These are phyloP conservation scores for Microctonus hyperodae DNA, from an alignment of 2,888 invertebrate genomes.

Conservation along the genomic window DNA sequence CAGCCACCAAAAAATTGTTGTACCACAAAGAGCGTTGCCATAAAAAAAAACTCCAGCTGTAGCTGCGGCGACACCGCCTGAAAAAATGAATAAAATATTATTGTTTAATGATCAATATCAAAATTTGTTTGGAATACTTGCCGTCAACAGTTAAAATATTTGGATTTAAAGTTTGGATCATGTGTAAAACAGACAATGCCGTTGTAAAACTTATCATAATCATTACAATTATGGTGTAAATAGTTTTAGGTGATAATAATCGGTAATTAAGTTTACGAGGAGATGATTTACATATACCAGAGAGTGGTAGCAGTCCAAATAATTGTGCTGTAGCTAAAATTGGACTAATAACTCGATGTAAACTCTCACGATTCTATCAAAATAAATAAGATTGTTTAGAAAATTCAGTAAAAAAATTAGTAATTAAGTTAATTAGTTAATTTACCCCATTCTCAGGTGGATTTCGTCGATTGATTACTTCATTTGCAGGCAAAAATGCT, in stretches of 20 bases:
- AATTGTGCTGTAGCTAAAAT: conserved; percentile 54
- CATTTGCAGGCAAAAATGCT: conserved; percentile 21
- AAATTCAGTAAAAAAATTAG: background rate
- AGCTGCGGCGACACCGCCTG: conserved; percentile 57
- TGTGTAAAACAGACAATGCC: conserved; percentile 50
- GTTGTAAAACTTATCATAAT: conserved; percentile 44
- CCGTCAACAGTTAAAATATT: conserved; percentile 49
- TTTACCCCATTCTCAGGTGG: conserved; percentile 29
- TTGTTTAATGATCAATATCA: background rate
- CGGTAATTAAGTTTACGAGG: conserved; percentile 47
- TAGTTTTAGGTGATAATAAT: conserved; percentile 43
- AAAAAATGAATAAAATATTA: background rate
- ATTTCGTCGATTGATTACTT: conserved; percentile 9
- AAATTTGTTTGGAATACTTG: conserved; percentile 33
- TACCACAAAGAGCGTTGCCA: conserved; percentile 56
- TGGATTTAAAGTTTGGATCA: conserved; percentile 52
- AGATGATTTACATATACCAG: conserved; percentile 45
- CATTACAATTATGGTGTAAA: conserved; percentile 45
- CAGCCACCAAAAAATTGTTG: conserved; percentile 54
- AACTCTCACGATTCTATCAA: conserved; percentile 51
- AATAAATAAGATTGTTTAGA: background rate
- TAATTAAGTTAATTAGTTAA: background rate
- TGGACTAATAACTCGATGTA: conserved; percentile 53
- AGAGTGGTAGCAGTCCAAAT: conserved; percentile 57
- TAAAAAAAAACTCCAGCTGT: conserved; percentile 61